Evolutionary conservation across 2,113 vertebrate species (phyloP).

Genomic region (Vicugna pacos): DNA sequence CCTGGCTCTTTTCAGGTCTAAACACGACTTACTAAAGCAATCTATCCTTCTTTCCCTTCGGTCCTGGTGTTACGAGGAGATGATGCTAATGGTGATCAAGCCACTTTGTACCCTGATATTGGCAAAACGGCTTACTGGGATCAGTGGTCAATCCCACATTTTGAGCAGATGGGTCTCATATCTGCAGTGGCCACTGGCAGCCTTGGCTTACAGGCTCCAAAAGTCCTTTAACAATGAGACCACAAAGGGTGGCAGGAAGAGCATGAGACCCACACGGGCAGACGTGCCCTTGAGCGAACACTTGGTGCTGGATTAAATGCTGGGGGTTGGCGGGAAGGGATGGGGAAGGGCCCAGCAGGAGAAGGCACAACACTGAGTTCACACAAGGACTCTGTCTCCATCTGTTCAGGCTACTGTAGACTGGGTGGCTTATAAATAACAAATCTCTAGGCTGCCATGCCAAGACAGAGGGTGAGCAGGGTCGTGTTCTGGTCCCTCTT

Average conservation of each 20-base stretch:
- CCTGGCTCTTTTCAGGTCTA: neutral
- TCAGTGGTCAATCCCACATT: neutral
- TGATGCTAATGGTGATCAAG: rapidly evolving
- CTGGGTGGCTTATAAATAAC: neutral
- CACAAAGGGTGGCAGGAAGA: neutral
- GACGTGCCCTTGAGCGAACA: neutral
- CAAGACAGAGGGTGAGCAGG: too few relatives aligned
- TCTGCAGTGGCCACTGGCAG: neutral
- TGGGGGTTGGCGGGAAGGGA: neutral
- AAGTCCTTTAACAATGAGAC: neutral
- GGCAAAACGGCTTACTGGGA: neutral
- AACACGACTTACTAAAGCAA: neutral
- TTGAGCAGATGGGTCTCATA: too few relatives aligned
- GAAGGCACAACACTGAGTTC: neutral
- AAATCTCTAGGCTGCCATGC: neutral
- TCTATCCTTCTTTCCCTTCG: neutral
- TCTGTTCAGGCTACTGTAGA: too few relatives aligned
- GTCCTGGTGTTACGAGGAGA: neutral
- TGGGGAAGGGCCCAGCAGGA: neutral
- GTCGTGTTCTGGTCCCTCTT: too few relatives aligned
- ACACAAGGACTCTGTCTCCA: neutral
- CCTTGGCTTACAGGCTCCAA: neutral
- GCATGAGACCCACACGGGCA: neutral
- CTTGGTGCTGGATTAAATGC: neutral
- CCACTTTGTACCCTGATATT: neutral